Base-by-base conservation (phyloP, 2,113 vertebrate genomes). In the Prunella himalayana region DNA sequence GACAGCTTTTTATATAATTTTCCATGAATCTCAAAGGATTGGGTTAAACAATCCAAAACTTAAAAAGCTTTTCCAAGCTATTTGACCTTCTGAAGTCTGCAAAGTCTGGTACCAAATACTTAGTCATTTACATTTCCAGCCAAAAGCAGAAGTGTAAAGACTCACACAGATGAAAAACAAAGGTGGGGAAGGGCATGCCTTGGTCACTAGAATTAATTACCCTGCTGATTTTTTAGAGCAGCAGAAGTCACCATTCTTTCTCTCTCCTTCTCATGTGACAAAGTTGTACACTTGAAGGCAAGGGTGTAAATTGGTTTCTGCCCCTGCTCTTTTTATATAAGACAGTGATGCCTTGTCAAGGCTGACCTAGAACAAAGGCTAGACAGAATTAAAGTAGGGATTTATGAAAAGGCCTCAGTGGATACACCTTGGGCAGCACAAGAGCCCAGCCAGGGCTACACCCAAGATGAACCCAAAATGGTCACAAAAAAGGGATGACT, bases 41-140 rank as follows among this genome's bases (percentile, higher is more conserved):
- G 51, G 25, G 28, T 90, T 88, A 85, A 94, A 88, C 12, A 78
- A 54, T 66, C 22, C 56, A 86, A 65, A 93, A 86, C 10, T 10
- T 54, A 10, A 33, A 91, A 86, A 66, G 53, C 31, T 85, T 80
- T 81, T 75, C 75, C 70, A 90, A 91, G 44, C 31, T 78, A 44
- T 92, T 81, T 88, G 82, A 93, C 82, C 51, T 94, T 82, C 77
- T 83, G n/a, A 91, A 83, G 56, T 64, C 79, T 86, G 35, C 51
- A 73, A 68, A 24, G 18, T 87, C 87, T 61, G 15, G 47, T 88
- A 95, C 71, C 70, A 92, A 96, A 82, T 78, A 83, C 76, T 95
- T 92, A 84, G 78, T 95, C 70, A 89, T 76, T 87, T 87, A 30
- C 39, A 54, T 94, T 88, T 94, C 51, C 44, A 94, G 88, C 88